A percentile compares a stretch with the other conserved stretches of the same genome.
Conservation (phyloP, 23 tunicate genomes). For the Halocynthia roretzi region DNA sequence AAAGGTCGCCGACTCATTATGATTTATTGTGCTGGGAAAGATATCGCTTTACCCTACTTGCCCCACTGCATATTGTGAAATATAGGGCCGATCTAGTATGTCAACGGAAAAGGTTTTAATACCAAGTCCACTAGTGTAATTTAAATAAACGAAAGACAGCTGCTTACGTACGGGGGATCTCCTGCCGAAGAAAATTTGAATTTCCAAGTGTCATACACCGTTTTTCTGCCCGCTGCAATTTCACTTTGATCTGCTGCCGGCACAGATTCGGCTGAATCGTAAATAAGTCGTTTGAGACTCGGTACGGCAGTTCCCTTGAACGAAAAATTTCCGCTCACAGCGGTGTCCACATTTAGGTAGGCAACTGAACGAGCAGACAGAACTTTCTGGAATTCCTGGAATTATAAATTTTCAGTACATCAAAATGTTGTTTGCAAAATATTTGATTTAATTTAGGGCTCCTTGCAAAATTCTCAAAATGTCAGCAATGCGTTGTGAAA, state of each 20-base stretch:
- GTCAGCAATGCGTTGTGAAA: too few species aligned
- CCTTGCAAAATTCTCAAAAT: too few species aligned
- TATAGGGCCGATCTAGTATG: neutral
- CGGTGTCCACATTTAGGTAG: slow-evolving; percentile 51
- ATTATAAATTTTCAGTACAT: neutral
- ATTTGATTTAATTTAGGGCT: too few species aligned
- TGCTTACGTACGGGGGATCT: too few species aligned
- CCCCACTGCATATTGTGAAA: neutral
- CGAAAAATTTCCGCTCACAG: slow-evolving; percentile 42
- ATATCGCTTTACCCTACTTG: too few species aligned
- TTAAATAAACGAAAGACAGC: neutral
- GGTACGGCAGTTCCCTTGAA: slow-evolving; percentile 24
- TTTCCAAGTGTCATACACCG: slow-evolving; percentile 61
- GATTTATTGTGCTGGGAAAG: too few species aligned
- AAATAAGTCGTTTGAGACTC: slow-evolving; percentile 27
- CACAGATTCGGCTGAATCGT: slow-evolving; percentile 26
- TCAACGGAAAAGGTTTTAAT: neutral
- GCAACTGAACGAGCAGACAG: slow-evolving; percentile 47
- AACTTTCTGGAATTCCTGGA: slow-evolving; percentile 53
- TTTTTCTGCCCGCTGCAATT: slow-evolving; percentile 29
- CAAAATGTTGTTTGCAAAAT: too few species aligned
- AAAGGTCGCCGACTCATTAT: too few species aligned
- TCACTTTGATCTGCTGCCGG: slow-evolving; percentile 26
- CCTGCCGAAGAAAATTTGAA: neutral
- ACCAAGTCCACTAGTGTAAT: neutral